phyloP scores from a whole-genome alignment of 2,888 invertebrate genomes.

The Argyra leucocephala region DNA sequence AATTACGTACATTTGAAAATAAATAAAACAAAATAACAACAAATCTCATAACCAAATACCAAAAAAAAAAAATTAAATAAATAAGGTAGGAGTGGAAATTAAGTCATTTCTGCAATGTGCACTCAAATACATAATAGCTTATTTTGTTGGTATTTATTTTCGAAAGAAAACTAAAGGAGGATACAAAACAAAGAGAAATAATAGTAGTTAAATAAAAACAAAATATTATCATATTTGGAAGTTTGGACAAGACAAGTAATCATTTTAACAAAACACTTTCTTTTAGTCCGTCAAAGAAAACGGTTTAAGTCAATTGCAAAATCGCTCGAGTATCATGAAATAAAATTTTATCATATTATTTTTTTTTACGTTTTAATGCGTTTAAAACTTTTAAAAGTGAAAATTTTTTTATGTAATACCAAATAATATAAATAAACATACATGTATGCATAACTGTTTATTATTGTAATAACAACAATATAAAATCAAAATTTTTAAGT shows the following conservation, averaged over 20 bases:
- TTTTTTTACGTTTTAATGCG: too few species aligned
- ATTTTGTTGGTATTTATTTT: background rate
- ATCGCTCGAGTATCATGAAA: too few species aligned
- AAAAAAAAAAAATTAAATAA: background rate
- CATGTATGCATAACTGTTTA: too few species aligned
- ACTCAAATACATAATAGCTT: background rate
- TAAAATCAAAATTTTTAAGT: too few species aligned
- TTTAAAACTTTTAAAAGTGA: too few species aligned
- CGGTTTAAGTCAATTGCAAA: too few species aligned
- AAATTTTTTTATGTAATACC: too few species aligned
- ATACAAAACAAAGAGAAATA: background rate
- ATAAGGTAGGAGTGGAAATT: background rate
- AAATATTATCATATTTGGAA: background rate
- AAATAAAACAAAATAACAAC: background rate
- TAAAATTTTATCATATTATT: too few species aligned
- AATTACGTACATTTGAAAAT: background rate
- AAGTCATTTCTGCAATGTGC: background rate
- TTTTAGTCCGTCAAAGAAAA: background rate
- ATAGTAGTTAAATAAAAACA: background rate
- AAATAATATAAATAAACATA: too few species aligned
- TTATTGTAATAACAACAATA: too few species aligned
- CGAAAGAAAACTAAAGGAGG: background rate
- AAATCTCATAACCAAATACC: background rate
- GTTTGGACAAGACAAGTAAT: background rate
- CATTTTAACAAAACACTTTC: conserved; percentile 5